phyloP scores from a whole-genome alignment of 1,140 invertebrate genomes.

The Babylonia areolata region DNA sequence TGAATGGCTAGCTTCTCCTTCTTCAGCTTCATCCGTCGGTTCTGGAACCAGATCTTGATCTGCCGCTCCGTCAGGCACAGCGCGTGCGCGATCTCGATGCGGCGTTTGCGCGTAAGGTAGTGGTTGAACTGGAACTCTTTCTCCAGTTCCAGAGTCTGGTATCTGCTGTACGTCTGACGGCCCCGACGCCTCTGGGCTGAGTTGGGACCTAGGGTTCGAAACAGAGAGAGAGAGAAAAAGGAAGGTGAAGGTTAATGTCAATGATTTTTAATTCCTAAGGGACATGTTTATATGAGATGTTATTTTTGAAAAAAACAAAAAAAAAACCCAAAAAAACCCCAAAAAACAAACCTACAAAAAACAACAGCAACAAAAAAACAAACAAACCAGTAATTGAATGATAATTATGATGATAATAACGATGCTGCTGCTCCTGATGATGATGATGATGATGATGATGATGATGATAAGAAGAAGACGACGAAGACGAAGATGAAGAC shows the following conservation, averaged over 20 bases:
- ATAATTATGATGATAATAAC: too few species aligned
- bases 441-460: too few species aligned
- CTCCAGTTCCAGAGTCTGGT: constrained; percentile 83
- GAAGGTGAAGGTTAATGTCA: background rate
- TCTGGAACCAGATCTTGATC: constrained; percentile 90
- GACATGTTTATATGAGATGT: background rate
- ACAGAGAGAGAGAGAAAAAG: background rate
- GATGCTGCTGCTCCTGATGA: too few species aligned
- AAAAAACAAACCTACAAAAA: too few species aligned
- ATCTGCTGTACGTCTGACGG: constrained; percentile 96
- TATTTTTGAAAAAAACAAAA: background rate
- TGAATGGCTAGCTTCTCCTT: constrained; percentile 90
- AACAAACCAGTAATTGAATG: too few species aligned
- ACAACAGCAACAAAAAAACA: too few species aligned
- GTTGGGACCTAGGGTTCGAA: constrained; percentile 87
- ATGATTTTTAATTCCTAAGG: too few species aligned
- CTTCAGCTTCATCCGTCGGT: constrained; percentile 99
- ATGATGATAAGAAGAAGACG: too few species aligned
- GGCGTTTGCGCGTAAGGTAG: constrained; percentile 82
- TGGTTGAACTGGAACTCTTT: constrained; percentile 83
- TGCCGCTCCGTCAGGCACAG: constrained; percentile 92
- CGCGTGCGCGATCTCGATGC: constrained; percentile 93
- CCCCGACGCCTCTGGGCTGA: constrained; percentile 94
- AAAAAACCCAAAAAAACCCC: too few species aligned
- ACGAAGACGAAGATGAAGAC: too few species aligned